Evolutionary conservation across 1,140 invertebrate genomes (phyloP), one percentile per base, ranked within the genome.

Genomic region (Neocloeon triangulifer): DNA sequence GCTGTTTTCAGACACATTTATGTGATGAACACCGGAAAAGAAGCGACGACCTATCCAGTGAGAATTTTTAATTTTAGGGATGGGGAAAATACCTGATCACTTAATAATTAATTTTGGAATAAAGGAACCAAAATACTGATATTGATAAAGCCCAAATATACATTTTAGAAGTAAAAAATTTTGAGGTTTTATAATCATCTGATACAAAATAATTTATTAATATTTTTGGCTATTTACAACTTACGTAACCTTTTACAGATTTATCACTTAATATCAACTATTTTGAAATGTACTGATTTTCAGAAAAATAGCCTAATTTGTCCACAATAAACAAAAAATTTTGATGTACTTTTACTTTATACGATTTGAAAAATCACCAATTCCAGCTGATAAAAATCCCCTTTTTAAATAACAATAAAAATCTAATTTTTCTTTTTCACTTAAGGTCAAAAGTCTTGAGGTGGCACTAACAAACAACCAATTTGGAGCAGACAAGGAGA

Each of bases 1-100:
- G 64, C 70, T 41, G 74, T 84, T 16, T 81, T 84, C 48, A 64
- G 61, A 34, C 61, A 66, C 32, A 82, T 85, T 42, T 84, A 79
- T 48, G 59, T 69, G 25, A 67, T 69, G 39, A 85, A 85, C 45
- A 84, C 77, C 6, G 71, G 73, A 19, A 68, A 68, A 36, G 58
- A 62, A 15, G 61, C 64, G 35, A 69, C 74, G 33, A 60, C 62
- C 32, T 86, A 82, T 51, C 71, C 72, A 37, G 74, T 59, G 41
- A 45, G 32, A 37, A 16, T 25, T 12, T 23, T 33, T 21, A 18
- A 42, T 42, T 14, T 37, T n/a, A n/a, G n/a, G n/a, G n/a, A n/a
- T n/a, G n/a, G n/a, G n/a, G n/a, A n/a, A n/a, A n/a, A n/a, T n/a
- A n/a, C n/a, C n/a, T n/a, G n/a, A n/a, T n/a, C n/a, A n/a, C n/a